These are phyloP conservation scores for Bambusicola thoracicus DNA, from an alignment of 2,113 vertebrate species.

Conservation along the genomic window DNA sequence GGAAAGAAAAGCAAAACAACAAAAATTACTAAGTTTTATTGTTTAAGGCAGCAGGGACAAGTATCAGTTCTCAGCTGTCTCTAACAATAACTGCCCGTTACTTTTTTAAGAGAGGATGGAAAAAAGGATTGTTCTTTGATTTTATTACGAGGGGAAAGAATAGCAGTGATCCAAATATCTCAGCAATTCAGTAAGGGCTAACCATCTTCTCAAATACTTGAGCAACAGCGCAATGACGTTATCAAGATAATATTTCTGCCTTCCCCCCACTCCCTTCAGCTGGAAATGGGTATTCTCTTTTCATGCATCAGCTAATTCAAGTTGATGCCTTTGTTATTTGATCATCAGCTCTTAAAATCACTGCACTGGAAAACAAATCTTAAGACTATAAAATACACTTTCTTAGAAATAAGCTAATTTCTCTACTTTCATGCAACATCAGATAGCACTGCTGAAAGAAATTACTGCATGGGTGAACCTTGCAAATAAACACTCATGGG, in stretches of 20 bases:
- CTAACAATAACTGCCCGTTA: background rate
- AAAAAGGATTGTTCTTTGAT: background rate
- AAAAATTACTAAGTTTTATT: slow-evolving; percentile 13
- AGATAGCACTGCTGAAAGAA: background rate
- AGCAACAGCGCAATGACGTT: background rate
- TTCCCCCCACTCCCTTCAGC: background rate
- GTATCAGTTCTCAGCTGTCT: background rate
- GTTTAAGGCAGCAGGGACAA: background rate
- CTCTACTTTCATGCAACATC: background rate
- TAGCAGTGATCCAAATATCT: background rate
- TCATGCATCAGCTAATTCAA: background rate
- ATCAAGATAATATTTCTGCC: background rate
- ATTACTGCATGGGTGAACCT: background rate
- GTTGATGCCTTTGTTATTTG: background rate
- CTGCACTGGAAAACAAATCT: background rate
- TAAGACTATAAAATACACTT: background rate
- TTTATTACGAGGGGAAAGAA: background rate
- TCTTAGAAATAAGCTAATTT: background rate
- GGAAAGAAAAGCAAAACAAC: slow-evolving; percentile 42
- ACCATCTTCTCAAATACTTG: background rate
- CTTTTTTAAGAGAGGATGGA: background rate
- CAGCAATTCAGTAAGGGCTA: background rate
- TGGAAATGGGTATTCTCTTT: background rate
- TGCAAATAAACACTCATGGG: background rate
- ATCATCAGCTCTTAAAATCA: background rate